phyloP scores from a whole-genome alignment of 2,113 vertebrate species.

The Podocnemis expansa region DNA sequence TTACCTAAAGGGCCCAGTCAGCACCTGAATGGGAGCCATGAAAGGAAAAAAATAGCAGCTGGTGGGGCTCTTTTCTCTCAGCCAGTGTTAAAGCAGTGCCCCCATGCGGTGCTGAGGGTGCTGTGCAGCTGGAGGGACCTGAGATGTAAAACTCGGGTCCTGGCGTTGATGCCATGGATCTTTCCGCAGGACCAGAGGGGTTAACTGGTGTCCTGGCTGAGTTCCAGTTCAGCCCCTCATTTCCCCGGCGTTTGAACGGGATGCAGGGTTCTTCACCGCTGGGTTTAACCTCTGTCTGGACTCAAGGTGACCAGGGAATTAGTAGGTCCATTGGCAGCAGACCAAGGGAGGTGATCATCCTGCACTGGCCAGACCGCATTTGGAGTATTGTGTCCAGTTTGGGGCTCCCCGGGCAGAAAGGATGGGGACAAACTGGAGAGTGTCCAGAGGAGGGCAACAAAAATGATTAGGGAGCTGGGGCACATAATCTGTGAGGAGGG shows the following conservation, averaged over 20 bases:
- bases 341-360: too few relatives aligned
- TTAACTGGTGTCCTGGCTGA: background rate
- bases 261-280: background rate
- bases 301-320: background rate
- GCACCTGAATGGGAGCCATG: background rate
- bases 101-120: background rate
- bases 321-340: too few relatives aligned
- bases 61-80: background rate
- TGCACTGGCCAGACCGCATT: too few relatives aligned
- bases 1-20: background rate
- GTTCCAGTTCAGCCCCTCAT: too few relatives aligned
- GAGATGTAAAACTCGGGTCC: background rate
- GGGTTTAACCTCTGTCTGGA: background rate
- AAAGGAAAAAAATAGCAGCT: background rate
- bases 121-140: background rate
- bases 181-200: too few relatives aligned
- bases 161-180: background rate
- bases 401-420: too few relatives aligned
- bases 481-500: too few relatives aligned
- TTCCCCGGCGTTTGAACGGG: background rate
- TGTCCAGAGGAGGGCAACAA: too few relatives aligned
- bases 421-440: too few relatives aligned
- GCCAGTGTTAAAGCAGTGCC: background rate
- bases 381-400: too few relatives aligned
- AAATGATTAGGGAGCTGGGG: too few relatives aligned